phyloP scores from a whole-genome alignment of 2,797 vertebrate species.

The Rhodeus uyekii region DNA sequence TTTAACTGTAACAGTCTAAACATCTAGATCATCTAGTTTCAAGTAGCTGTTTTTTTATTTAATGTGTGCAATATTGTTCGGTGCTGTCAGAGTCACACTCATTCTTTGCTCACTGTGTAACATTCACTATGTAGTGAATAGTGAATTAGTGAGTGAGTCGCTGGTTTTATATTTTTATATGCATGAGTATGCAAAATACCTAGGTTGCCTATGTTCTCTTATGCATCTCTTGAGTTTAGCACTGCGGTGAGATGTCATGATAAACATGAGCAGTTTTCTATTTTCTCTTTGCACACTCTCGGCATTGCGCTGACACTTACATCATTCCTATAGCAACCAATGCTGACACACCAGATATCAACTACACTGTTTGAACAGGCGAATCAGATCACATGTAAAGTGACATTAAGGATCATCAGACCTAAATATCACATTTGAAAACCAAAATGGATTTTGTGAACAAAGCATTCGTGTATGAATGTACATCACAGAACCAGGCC shows the following conservation, averaged over 20 bases:
- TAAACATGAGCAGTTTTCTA: neutral
- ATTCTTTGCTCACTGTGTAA: neutral
- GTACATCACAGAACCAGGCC: neutral
- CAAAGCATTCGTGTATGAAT: neutral
- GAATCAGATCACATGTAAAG: neutral
- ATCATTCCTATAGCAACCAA: conserved; percentile 11
- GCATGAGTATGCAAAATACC: neutral
- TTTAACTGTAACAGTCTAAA: neutral
- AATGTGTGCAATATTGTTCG: neutral
- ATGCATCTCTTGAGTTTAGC: neutral
- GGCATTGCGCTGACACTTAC: neutral
- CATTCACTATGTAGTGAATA: neutral
- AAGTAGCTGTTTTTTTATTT: neutral
- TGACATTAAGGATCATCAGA: neutral
- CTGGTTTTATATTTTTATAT: too few relatives aligned
- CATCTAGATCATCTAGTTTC: neutral
- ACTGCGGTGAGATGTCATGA: neutral
- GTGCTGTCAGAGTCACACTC: neutral
- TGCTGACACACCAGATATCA: neutral
- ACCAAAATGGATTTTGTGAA: neutral
- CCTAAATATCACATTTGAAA: conserved; percentile 1
- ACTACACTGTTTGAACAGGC: neutral
- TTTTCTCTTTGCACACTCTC: neutral
- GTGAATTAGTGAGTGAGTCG: neutral
- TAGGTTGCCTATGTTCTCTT: neutral